phyloP scores from a whole-genome alignment of 2,888 invertebrate species.

The Campoplex nolae region DNA sequence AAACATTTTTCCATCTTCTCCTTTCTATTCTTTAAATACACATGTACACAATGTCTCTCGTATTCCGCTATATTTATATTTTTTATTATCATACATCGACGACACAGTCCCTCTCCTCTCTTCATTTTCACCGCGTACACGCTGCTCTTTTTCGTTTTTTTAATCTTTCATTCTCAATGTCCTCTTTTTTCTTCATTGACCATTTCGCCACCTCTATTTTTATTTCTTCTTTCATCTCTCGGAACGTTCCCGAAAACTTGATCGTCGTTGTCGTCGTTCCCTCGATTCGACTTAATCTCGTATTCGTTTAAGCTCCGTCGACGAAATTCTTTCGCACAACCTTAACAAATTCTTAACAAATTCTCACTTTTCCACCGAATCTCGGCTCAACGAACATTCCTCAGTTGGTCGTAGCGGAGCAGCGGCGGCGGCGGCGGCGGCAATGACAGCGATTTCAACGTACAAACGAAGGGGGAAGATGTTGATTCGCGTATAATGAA shows the following conservation, averaged over 20 bases:
- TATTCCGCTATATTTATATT: constrained; percentile 67
- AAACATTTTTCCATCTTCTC: constrained; percentile 33
- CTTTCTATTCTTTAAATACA: constrained; percentile 54
- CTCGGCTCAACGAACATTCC: neutral
- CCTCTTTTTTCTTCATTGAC: constrained; percentile 34
- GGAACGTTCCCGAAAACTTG: constrained; percentile 3
- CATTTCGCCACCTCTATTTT: constrained; percentile 20
- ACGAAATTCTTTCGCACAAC: constrained; percentile 28
- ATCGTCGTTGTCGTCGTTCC: neutral
- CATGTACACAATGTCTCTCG: constrained; percentile 66
- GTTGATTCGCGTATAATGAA: neutral
- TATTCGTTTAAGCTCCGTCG: constrained; percentile 50
- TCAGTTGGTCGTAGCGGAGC: constrained; percentile 15
- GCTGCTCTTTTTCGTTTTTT: constrained; percentile 3
- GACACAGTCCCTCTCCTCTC: constrained; percentile 59
- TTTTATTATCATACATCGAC: constrained; percentile 59
- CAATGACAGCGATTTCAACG: neutral
- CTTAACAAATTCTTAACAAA: neutral
- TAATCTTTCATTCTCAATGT: neutral
- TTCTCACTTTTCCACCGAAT: constrained; percentile 3
- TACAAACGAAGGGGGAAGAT: neutral
- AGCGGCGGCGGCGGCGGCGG: constrained; percentile 55
- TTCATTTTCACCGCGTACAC: constrained; percentile 39
- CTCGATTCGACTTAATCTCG: neutral
- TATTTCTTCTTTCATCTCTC: neutral